Percentiles rank a stretch among this genome's conserved stretches.
phyloP scores from a whole-genome alignment of 2,113 vertebrate genomes.

The Caranx ignobilis region DNA sequence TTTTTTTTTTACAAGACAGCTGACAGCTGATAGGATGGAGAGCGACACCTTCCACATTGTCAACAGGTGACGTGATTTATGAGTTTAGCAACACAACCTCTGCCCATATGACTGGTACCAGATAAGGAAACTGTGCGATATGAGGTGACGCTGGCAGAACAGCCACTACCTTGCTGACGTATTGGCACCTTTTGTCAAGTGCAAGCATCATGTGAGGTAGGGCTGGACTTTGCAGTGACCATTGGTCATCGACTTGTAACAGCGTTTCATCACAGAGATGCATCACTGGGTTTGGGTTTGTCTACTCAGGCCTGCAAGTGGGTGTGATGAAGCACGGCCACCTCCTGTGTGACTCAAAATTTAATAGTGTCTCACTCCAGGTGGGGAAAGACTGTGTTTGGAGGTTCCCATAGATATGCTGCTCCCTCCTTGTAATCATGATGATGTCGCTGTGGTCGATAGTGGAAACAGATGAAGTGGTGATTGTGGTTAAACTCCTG shows the following conservation, averaged over 20 bases:
- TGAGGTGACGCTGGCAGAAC: not conserved
- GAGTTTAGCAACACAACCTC: slow-evolving; percentile 18
- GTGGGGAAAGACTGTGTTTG: slow-evolving; percentile 14
- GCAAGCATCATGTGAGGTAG: not conserved
- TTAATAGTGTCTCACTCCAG: slow-evolving; percentile 21
- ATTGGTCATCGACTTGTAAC: not conserved
- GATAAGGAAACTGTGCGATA: slow-evolving; percentile 29
- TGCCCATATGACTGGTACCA: not conserved
- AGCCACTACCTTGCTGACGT: slow-evolving; percentile 5
- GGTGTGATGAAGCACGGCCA: slow-evolving; percentile 23
- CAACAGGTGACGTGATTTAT: slow-evolving; percentile 41
- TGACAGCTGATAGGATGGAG: not conserved
- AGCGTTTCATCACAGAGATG: not conserved
- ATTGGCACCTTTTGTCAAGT: slow-evolving; percentile 3
- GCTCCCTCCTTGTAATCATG: slow-evolving; percentile 33
- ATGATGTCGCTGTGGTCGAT: slow-evolving; percentile 16
- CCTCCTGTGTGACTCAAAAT: slow-evolving; percentile 53
- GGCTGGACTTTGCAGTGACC: not conserved
- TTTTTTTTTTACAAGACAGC: slow-evolving; percentile 15
- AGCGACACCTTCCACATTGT: slow-evolving; percentile 34
- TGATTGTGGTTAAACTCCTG: not conserved
- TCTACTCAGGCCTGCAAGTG: slow-evolving; percentile 9
- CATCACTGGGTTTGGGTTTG: slow-evolving; percentile 43
- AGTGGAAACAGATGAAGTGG: not conserved
- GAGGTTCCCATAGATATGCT: slow-evolving; percentile 32